Base-by-base conservation (phyloP, 1,140 invertebrate species). In the Adoxophyes honmai region DNA sequence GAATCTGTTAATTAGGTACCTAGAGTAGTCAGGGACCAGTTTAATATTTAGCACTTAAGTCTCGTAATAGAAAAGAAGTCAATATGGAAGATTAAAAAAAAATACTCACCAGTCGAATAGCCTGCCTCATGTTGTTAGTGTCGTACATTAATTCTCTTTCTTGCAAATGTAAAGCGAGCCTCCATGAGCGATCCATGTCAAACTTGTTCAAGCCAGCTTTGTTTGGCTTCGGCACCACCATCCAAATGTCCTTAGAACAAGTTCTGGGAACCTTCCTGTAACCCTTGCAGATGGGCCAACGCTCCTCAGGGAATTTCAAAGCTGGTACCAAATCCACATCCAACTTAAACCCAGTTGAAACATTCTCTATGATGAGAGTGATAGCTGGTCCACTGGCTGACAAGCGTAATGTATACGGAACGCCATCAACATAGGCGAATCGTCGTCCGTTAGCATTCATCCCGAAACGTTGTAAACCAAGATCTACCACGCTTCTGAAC, bases 311-410 rank as follows among this genome's bases (percentile, higher is more conserved):
- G 51, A 90, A 90, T 66, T 69, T 75, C n/a, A 91, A 54, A 1
- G 76, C 80, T 4, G 90, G 88, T 34, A 88, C 90, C n/a, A 91
- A 60, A 60, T 91, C 90, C 0, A 90, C 73, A 52, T 72, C 58
- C 44, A 91, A 35, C 15, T 59, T 70, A 52, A 83, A 83, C 4
- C 53, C 60, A 8, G 9, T 61, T 0, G 6, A 4, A 0, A 0
- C 9, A 36, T 73, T 59, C 36, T 37, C 4, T n/a, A 90, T 74
- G 3, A 56, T 66, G 16, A 90, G 34, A 2, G 89, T 91, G 54
- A 86, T 75, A 0, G 90, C 90, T 4, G 90, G 90, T 1, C 90
- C 90, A 28, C 76, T 77, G 33, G 87, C 78, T 1, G 61, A 78
- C 2, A 61, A 52, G 2, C 33, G 59, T n/a, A 89, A 66, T 18